phyloP scores from a whole-genome alignment of 2,888 invertebrate genomes.

The Arge pagana region DNA sequence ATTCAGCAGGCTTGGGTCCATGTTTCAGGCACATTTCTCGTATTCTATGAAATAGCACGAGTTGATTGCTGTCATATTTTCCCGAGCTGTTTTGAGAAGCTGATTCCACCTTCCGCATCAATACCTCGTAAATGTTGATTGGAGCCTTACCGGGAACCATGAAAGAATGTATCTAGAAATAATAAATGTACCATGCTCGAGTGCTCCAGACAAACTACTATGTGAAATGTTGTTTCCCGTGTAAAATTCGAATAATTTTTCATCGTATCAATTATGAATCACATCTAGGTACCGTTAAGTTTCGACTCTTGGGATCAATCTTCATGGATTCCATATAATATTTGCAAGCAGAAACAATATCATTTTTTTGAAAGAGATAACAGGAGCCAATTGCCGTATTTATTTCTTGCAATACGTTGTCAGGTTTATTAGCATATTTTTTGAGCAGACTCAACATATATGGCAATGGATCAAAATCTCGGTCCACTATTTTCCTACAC shows the following conservation, averaged over 20 bases:
- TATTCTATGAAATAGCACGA: too few relatives aligned
- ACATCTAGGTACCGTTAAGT: not conserved
- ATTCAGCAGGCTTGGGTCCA: too few relatives aligned
- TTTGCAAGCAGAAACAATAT: conserved; percentile 1
- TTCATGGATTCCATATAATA: conserved; percentile 2
- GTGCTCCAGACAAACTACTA: too few relatives aligned
- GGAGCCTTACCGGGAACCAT: not conserved
- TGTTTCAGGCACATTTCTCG: too few relatives aligned
- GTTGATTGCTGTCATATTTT: not conserved
- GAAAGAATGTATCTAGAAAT: not conserved
- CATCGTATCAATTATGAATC: too few relatives aligned
- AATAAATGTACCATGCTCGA: not conserved
- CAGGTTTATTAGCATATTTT: not conserved
- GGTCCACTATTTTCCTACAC: not conserved
- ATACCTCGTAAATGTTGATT: conserved; percentile 3
- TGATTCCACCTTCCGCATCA: not conserved
- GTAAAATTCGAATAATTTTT: too few relatives aligned
- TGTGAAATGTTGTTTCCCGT: too few relatives aligned
- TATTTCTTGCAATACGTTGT: not conserved
- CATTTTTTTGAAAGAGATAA: not conserved
- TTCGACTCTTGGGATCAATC: not conserved
- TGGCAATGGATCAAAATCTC: conserved; percentile 11
- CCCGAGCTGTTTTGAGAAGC: not conserved
- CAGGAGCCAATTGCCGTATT: conserved; percentile 1
- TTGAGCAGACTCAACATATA: conserved; percentile 2